Evolutionary conservation across 2,888 invertebrate species (phyloP), one percentile per base, ranked within the genome.

Genomic region (Pristionchus exspectatus): DNA sequence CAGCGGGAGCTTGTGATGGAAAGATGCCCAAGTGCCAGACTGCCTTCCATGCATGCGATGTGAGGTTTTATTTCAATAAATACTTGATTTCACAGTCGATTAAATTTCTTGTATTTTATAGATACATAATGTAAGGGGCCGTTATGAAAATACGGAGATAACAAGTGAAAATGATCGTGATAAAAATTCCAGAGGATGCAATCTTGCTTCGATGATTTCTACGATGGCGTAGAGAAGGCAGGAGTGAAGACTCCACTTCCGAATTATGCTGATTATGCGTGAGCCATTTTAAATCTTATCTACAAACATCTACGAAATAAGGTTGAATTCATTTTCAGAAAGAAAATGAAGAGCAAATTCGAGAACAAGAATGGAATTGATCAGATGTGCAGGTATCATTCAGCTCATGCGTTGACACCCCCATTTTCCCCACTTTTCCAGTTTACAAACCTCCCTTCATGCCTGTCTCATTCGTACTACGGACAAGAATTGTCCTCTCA

Each of bases 1-100:
- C 84, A n/a, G n/a, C n/a, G 0, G 84, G 84, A 84, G 30, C 21
- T 16, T 84, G 84, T 27, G 84, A 84, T 84, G 84, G 84, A 56
- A 56, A 30, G 33, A 84, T 84, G 27, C 56, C 54, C 59, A 56
- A 54, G 21, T 84, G 84, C 56, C 16, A 12, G 30, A 56, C 30
- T 21, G 30, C 54, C 0, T 54, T 44, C 59, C 84, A 56, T 30
- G 50, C 84, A 16, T 84, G 84, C 44, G 84, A 84, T 84, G 84
- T 84, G 59, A 18, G 59, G 18, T 18, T 18, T 24, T 59, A 3
- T 59, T 24, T 59, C 59, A 21, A 59, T 50, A 50, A 50, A 50
- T 50, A 50, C 44, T 10, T 50, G 9, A 10, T 50, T 50, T 12
- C 12, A 9, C 44, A 7, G 44, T 12, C 44, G 44, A 50, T 12